Percentiles rank a stretch among this genome's conserved stretches.
Evolutionary conservation across 2,113 vertebrate genomes (phyloP).

Genomic region (Sander vitreus): DNA sequence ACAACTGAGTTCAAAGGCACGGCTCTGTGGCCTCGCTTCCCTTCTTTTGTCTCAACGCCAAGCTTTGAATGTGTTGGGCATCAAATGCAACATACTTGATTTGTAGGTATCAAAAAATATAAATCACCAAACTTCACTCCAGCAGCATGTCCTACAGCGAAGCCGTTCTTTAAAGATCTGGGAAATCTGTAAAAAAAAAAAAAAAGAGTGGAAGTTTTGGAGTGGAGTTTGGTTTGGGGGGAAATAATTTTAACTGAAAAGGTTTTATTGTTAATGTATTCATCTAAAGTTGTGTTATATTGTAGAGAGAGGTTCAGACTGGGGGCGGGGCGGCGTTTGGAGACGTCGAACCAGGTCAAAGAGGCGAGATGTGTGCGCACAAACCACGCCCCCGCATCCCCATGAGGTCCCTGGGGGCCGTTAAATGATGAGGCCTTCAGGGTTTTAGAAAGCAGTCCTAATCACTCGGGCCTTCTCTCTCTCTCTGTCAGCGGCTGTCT

Average conservation of each 20-base stretch:
- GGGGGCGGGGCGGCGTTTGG: conserved; percentile 26
- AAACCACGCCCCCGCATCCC: conserved; percentile 71
- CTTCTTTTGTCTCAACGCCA: conserved; percentile 66
- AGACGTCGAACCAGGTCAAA: conserved; percentile 21
- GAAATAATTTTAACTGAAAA: not conserved
- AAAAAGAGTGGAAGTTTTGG: not conserved
- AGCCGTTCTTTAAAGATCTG: not conserved
- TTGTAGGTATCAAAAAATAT: conserved; percentile 5
- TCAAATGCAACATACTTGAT: not conserved
- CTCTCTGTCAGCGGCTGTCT: conserved; percentile 7
- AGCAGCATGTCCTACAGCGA: no score
- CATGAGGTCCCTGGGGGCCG: conserved; percentile 78
- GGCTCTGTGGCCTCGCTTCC: conserved; percentile 60
- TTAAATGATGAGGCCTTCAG: conserved; percentile 75
- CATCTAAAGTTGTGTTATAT: not conserved
- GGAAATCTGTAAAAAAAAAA: not conserved
- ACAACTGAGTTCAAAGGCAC: conserved; percentile 83
- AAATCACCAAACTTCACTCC: not conserved
- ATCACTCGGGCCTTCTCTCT: conserved; percentile 27
- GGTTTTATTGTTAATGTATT: no score
- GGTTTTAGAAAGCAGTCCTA: conserved; percentile 2
- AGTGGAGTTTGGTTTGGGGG: not conserved
- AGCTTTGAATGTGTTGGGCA: conserved; percentile 42
- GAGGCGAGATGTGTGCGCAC: conserved; percentile 26
- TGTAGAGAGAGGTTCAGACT: not conserved